A percentile compares a stretch with the other conserved stretches of the same genome.
Conservation (phyloP, 2,888 invertebrate genomes). For the Dichetophora obliterata region DNA sequence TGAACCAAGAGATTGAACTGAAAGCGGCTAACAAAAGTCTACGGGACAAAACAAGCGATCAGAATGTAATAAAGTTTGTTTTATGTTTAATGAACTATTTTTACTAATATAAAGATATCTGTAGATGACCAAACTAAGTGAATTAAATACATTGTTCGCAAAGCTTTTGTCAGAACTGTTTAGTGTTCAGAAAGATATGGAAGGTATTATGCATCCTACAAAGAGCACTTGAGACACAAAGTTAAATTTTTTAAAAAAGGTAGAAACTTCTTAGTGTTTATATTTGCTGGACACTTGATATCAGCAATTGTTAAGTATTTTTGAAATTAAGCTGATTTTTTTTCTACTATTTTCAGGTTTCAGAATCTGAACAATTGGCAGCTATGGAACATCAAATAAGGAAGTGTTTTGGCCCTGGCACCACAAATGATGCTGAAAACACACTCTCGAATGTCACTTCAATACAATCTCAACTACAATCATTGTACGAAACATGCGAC, state of each 20-base stretch:
- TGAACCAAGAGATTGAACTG: conserved; percentile 87
- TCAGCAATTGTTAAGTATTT: neutral
- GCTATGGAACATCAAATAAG: conserved; percentile 49
- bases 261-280: conserved; percentile 43
- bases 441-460: conserved; percentile 69
- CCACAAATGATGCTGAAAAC: conserved; percentile 63
- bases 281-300: neutral
- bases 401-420: conserved; percentile 49
- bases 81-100: neutral
- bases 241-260: conserved; percentile 62
- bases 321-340: neutral
- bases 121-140: conserved; percentile 66
- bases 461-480: conserved; percentile 68
- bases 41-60: conserved; percentile 75
- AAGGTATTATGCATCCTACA: conserved; percentile 66
- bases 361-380: conserved; percentile 63
- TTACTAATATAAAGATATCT: conserved; percentile 10
- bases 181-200: conserved; percentile 70
- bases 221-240: conserved; percentile 70
- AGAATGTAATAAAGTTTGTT: conserved; percentile 74
- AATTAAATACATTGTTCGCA: conserved; percentile 66
- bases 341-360: conserved; percentile 56
- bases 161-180: conserved; percentile 67
- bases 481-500: conserved; percentile 64
- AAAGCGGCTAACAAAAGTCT: conserved; percentile 71